Percentiles rank a stretch among this genome's conserved stretches.
Conservation (phyloP, 2,113 vertebrate genomes). For the Desmodus rotundus region DNA sequence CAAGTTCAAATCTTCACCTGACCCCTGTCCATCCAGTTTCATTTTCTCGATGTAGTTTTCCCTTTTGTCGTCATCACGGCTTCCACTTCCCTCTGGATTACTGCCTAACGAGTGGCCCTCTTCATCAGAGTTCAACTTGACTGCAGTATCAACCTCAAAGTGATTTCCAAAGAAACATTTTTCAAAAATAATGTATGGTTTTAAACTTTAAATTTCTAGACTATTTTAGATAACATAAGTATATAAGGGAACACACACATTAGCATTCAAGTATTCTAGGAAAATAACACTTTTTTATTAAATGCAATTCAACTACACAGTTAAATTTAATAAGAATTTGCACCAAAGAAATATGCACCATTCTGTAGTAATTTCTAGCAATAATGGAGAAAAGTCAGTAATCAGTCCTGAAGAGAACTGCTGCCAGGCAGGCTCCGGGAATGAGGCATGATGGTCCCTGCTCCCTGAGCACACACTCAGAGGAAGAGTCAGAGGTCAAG, state of each 20-base stretch:
- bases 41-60: not conserved
- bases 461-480: not conserved
- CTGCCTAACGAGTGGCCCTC: slow-evolving; percentile 6
- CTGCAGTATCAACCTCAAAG: slow-evolving; percentile 67
- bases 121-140: slow-evolving; percentile 54
- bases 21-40: slow-evolving; percentile 10
- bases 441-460: fast-evolving
- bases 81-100: slow-evolving; percentile 36
- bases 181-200: not conserved
- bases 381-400: not conserved
- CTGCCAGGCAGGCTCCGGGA: not conserved
- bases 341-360: not conserved
- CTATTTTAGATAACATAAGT: not conserved
- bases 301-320: not conserved
- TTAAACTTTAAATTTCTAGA: slow-evolving; percentile 3
- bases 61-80: not conserved
- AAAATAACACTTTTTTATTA: not conserved
- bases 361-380: not conserved
- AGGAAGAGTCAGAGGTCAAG: not conserved
- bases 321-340: not conserved
- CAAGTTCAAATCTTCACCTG: not conserved
- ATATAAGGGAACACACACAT: not conserved
- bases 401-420: not conserved
- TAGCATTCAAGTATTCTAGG: not conserved
- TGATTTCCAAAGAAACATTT: slow-evolving; percentile 44